Base-by-base conservation (phyloP, 2,113 vertebrate species). In the Solenodon paradoxus region DNA sequence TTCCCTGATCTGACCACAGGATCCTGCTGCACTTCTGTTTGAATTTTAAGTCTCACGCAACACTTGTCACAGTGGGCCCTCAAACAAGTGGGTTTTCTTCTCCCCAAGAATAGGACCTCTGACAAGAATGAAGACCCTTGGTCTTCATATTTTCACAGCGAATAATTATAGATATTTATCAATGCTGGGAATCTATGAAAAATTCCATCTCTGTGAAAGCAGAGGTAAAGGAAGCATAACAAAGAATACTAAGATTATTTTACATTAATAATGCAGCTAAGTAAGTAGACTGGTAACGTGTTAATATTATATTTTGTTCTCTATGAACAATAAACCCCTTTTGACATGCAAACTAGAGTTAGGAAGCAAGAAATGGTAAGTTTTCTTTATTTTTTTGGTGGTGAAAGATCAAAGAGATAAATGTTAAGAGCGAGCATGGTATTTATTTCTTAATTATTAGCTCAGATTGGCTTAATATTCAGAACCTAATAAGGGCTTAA, bases 251-350 rank as follows among this genome's bases (percentile, higher is more conserved):
- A 80, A 47, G 47, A 28, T 13, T 35, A 53, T 85, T 82, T 22
- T 35, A 87, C 83, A 11, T 83, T 77, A 95, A 89, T 81, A 68
- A 59, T 9, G 26, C 63, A 1, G 2, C 12, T 53, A 71, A 81
- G 55, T 64, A 80, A 80, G 64, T 92, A 94, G 47, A 66, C 51
- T 74, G 72, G 74, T 78, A 42, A 64, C 13, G n/a, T 55, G 9
- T 30, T 51, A 75, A 32, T 49, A 82, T 59, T 69, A 82, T 71
- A 85, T 75, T 45, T 28, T 35, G 35, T 1, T 26, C 32, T 80
- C 77, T 19, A 40, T 92, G 74, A 84, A 42, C 15, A 95, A 35
- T 64, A 9, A 81, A 5, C 55, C 57, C 22, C 57, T 64, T 71
- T 13, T 69, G 30, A 32, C 40, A 40, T 38, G 3, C 8, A 16